A percentile compares a stretch with the other conserved stretches of the same genome.
These are phyloP conservation scores for Gavialis gangeticus DNA, from an alignment of 2,113 vertebrate species.

Conservation along the genomic window DNA sequence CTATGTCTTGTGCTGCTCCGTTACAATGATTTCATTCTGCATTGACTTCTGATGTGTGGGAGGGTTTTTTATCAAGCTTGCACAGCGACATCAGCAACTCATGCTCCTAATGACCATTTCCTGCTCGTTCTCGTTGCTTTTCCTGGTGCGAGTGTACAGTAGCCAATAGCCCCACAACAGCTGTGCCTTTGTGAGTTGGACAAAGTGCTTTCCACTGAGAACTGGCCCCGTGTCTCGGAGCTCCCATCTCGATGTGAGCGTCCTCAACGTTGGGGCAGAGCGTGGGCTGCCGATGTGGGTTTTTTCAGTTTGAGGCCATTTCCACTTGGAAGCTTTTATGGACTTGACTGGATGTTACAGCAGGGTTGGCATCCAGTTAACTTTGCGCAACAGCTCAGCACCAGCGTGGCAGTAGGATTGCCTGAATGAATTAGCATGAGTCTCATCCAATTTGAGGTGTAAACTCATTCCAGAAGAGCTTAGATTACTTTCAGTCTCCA, in stretches of 20 bases:
- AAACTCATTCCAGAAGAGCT: background rate
- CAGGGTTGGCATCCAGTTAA: background rate
- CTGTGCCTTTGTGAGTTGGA: slow-evolving; percentile 46
- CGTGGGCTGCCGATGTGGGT: background rate
- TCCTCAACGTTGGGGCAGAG: slow-evolving; percentile 2
- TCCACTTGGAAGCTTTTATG: background rate
- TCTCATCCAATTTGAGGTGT: background rate
- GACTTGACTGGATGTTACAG: background rate
- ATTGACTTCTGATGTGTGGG: background rate
- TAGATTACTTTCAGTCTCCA: background rate
- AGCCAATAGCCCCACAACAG: background rate
- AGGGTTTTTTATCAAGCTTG: background rate
- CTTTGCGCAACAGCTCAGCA: background rate
- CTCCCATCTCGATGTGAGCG: slow-evolving; percentile 30
- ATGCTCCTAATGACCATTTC: background rate
- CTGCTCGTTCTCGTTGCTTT: background rate
- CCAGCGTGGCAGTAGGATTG: background rate
- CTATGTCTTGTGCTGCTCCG: background rate
- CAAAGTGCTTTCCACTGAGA: slow-evolving; percentile 13
- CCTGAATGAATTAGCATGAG: background rate
- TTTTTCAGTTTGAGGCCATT: background rate
- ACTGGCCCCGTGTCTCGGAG: background rate
- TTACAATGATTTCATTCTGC: slow-evolving; percentile 52
- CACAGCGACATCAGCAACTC: slow-evolving; percentile 1
- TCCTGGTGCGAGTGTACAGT: background rate